Evolutionary conservation across 2,797 vertebrate species (phyloP).

Genomic region (Pitangus sulphuratus): DNA sequence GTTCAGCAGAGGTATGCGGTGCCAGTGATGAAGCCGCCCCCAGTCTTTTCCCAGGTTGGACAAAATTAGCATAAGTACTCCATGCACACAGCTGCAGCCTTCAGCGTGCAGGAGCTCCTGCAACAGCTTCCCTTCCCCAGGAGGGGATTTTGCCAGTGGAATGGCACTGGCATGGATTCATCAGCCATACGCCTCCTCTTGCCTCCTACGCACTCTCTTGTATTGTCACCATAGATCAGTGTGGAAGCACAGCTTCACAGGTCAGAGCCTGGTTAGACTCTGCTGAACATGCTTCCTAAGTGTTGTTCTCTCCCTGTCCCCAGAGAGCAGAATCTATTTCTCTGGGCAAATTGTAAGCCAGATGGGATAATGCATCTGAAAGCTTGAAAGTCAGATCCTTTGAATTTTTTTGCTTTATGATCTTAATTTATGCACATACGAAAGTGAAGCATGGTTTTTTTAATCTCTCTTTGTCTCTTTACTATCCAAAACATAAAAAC

Average conservation of each 20-base stretch:
- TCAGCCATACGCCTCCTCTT: not conserved
- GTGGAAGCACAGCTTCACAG: not conserved
- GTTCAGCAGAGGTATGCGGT: not conserved
- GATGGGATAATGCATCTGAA: slow-evolving; percentile 17
- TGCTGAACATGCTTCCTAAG: not conserved
- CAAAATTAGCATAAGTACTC: slow-evolving; percentile 8
- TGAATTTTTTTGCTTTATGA: slow-evolving; percentile 9
- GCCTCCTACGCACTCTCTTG: slow-evolving; percentile 6
- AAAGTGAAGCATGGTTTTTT: not conserved
- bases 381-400: slow-evolving; percentile 22
- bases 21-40: not conserved
- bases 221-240: not conserved
- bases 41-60: not conserved
- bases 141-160: slow-evolving; percentile 29
- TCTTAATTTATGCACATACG: slow-evolving; percentile 50
- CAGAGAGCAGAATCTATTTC: not conserved
- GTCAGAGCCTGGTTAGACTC: slow-evolving; percentile 9
- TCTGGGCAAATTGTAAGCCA: slow-evolving; percentile 27
- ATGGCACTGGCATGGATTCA: slow-evolving; percentile 17
- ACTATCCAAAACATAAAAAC: not conserved
- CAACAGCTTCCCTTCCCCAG: not conserved
- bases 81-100: slow-evolving; percentile 22
- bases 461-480: not conserved
- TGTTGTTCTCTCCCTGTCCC: not conserved
- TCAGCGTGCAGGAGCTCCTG: not conserved